Percentiles rank a stretch among this genome's conserved stretches.
These are phyloP conservation scores for Patella depressa DNA, from an alignment of 2,888 invertebrate species.

Conservation along the genomic window DNA sequence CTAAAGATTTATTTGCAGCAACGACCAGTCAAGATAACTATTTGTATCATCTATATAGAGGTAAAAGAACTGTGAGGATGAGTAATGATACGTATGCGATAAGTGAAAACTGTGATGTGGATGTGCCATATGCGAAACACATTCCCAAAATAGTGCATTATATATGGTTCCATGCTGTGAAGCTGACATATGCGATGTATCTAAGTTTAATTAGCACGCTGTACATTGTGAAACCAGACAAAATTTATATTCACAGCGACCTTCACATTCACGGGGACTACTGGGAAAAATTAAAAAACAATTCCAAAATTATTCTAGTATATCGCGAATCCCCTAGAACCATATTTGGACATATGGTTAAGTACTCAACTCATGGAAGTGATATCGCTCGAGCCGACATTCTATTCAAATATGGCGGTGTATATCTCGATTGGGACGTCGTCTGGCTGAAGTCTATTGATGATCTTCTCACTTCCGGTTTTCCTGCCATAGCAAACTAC, in stretches of 20 bases:
- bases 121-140: conserved; percentile 3
- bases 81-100: conserved; percentile 18
- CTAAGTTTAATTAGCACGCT: conserved; percentile 62
- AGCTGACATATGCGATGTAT: conserved; percentile 64
- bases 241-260: conserved; percentile 63
- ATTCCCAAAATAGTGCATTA: conserved; percentile 67
- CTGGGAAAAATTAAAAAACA: conserved; percentile 50
- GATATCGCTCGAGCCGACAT: conserved; percentile 66
- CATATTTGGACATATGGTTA: conserved; percentile 53
- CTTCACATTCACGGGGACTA: conserved; percentile 52
- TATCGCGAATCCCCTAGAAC: conserved; percentile 44
- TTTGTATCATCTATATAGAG: conserved; percentile 23
- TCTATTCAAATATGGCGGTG: conserved; percentile 66
- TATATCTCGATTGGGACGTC: conserved; percentile 69
- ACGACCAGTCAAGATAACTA: conserved; percentile 46
- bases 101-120: neutral
- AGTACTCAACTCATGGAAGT: conserved; percentile 59
- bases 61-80: conserved; percentile 28
- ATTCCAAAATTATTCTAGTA: conserved; percentile 46
- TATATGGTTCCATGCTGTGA: conserved; percentile 59
- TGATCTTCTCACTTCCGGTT: conserved; percentile 43
- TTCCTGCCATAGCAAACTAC: conserved; percentile 58
- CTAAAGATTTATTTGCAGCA: conserved; percentile 51
- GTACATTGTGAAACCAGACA: conserved; percentile 57
- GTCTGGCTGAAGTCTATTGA: conserved; percentile 60